Conservation (phyloP, 1,140 invertebrate species). For the Dendroctonus ponderosae region DNA sequence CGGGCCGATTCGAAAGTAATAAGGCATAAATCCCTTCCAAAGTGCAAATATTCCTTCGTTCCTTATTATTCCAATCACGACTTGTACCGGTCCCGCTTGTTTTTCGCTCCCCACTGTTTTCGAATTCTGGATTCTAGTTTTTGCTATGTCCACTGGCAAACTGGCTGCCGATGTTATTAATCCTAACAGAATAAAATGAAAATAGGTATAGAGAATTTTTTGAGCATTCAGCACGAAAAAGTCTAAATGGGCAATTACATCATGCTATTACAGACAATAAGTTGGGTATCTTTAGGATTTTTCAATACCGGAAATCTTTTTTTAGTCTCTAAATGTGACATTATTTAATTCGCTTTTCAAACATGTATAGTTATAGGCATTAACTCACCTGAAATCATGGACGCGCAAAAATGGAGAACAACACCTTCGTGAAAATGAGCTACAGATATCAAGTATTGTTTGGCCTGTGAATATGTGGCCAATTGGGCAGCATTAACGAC, state of each 20-base stretch:
- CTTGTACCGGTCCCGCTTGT: constrained; percentile 84
- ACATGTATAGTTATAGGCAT: neutral
- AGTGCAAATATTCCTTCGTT: constrained; percentile 93
- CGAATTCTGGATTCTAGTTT: constrained; percentile 98
- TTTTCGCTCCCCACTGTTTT: constrained; percentile 86
- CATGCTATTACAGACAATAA: too few relatives aligned
- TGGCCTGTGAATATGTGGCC: constrained; percentile 89
- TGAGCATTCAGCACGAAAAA: too few relatives aligned
- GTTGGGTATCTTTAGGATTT: too few relatives aligned
- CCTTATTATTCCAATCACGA: constrained; percentile 75
- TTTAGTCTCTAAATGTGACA: too few relatives aligned
- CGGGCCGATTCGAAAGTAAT: constrained; percentile 91
- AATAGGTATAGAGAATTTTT: neutral
- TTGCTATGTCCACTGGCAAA: constrained; percentile 98
- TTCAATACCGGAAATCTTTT: too few relatives aligned
- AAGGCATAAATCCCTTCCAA: constrained; percentile 99
- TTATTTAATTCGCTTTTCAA: too few relatives aligned
- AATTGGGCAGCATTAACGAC: constrained; percentile 97
- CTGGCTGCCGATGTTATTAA: constrained; percentile 93
- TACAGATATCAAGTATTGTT: constrained; percentile 47
- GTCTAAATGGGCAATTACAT: too few relatives aligned
- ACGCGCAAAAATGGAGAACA: constrained; percentile 86
- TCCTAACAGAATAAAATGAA: constrained; percentile 54
- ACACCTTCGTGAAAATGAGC: constrained; percentile 83
- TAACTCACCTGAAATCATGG: constrained; percentile 79